Base-by-base conservation (phyloP, 2,113 vertebrate species). In the Megaceryle maxima region DNA sequence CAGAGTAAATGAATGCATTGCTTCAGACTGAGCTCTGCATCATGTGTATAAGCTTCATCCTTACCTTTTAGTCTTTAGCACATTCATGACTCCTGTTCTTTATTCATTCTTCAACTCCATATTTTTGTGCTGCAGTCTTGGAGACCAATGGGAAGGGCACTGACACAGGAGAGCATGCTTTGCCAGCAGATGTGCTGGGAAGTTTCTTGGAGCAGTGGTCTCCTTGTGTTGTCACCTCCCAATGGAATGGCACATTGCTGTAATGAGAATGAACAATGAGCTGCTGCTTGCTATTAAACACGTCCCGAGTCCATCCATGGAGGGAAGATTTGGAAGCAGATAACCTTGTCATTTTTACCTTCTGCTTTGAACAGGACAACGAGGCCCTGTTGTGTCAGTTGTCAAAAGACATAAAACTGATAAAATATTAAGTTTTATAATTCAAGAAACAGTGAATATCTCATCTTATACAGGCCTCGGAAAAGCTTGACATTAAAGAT, bases 1-100 rank as follows among this genome's bases (percentile, higher is more conserved):
- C 20, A 39, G 19, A 2, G 1, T 56, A 13, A 13, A 21, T 8
- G 3, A 1, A 4, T 25, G 16, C 8, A 11, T 21, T 39, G 37
- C 70, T 66, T 74, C 44, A 44, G 20, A 31, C 31, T 44, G 72
- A 69, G 15, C 14, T 70, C 70, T 60, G n/a, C 2, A 0, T 33
- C 19, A 3, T 14, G 11, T 13, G 31, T 19, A 11, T 39, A 25
- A 33, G 9, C 39, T 60, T 86, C 44, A 33, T 70, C 72, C 35
- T 44, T 35, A 22, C 25, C 39, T 87, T 50, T 13, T 62, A 3
- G 37, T 92, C 43, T 78, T 79, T 9, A 5, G 15, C 14, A 3
- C 48, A 55, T n/a, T 64, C 3, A 0, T 51, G 41, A 46, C 33
- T 72, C 59, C 29, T 53, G 9, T 8, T 81, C 35, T 57, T 81